Percentiles rank a stretch among this genome's conserved stretches.
Evolutionary conservation across 2,888 invertebrate species (phyloP).

Genomic region (Liposcelis brunnea): DNA sequence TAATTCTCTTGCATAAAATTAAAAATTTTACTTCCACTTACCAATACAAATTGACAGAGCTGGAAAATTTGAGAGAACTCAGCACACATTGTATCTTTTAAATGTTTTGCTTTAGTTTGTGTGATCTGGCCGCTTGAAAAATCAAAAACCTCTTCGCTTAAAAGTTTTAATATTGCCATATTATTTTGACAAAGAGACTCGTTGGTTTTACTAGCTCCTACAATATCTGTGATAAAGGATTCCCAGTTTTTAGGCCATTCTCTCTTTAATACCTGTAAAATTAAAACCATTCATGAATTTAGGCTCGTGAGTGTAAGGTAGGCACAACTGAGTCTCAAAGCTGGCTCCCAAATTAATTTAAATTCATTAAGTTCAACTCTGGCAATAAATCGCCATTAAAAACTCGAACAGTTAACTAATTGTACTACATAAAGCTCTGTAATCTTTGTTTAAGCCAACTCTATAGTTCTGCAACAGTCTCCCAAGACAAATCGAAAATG

Average conservation of each 20-base stretch:
- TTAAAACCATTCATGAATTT: conserved; percentile 10
- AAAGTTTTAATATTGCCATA: conserved; percentile 91
- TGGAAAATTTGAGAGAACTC: conserved; percentile 98
- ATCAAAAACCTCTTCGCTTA: conserved; percentile 98
- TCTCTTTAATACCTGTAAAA: conserved; percentile 70
- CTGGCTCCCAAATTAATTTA: too few relatives aligned
- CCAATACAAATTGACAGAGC: conserved; percentile 91
- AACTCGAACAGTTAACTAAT: too few relatives aligned
- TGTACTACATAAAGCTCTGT: too few relatives aligned
- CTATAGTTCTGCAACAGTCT: too few relatives aligned
- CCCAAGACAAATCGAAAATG: too few relatives aligned
- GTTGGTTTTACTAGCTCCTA: conserved; percentile 96
- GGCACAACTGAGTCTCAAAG: too few relatives aligned
- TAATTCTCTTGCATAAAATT: too few relatives aligned
- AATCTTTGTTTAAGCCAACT: too few relatives aligned
- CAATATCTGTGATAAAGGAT: conserved; percentile 96
- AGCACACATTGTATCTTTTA: conserved; percentile 98
- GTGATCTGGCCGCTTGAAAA: conserved; percentile 97
- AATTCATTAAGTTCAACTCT: too few relatives aligned
- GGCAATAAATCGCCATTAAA: too few relatives aligned
- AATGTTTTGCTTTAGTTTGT: conserved; percentile 95
- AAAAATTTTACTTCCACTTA: conserved; percentile 24
- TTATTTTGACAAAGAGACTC: conserved; percentile 99
- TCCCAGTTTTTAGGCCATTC: conserved; percentile 99
- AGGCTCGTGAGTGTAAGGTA: too few relatives aligned